phyloP scores from a whole-genome alignment of 2,113 vertebrate species.

The Daphoenositta chrysoptera region DNA sequence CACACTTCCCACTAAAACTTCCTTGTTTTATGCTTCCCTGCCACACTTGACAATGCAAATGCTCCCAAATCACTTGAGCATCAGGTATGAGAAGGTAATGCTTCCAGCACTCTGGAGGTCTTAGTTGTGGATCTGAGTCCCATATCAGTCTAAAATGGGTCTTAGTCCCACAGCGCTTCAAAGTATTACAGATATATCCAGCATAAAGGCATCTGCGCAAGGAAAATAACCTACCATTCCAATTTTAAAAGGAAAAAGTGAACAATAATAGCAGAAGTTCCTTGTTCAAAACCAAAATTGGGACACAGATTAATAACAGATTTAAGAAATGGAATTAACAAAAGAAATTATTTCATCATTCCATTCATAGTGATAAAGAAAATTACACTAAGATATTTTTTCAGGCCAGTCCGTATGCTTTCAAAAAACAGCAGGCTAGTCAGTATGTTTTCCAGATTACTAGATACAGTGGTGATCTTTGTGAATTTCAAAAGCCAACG shows the following conservation, averaged over 20 bases:
- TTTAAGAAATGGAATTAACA: background rate
- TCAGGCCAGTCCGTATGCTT: background rate
- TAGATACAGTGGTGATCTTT: background rate
- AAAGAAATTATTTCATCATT: background rate
- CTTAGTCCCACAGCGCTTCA: background rate
- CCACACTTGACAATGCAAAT: background rate
- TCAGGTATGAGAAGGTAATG: background rate
- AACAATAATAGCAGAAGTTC: background rate
- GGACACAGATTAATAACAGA: background rate
- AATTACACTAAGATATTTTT: rapidly evolving
- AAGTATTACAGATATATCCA: background rate
- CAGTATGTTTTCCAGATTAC: background rate
- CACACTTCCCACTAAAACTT: background rate
- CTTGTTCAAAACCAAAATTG: background rate
- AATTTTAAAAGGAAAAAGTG: background rate
- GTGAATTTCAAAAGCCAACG: background rate
- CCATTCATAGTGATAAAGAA: background rate
- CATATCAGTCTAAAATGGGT: background rate
- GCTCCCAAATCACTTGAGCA: background rate
- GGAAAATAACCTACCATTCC: background rate
- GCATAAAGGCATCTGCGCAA: background rate
- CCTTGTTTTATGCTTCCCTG: background rate
- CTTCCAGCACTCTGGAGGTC: background rate
- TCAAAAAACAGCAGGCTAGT: background rate
- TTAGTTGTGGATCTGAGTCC: background rate